These are phyloP conservation scores for Phenganax subtilis DNA, from an alignment of 92 coral and sea anemone genomes.

Conservation along the genomic window DNA sequence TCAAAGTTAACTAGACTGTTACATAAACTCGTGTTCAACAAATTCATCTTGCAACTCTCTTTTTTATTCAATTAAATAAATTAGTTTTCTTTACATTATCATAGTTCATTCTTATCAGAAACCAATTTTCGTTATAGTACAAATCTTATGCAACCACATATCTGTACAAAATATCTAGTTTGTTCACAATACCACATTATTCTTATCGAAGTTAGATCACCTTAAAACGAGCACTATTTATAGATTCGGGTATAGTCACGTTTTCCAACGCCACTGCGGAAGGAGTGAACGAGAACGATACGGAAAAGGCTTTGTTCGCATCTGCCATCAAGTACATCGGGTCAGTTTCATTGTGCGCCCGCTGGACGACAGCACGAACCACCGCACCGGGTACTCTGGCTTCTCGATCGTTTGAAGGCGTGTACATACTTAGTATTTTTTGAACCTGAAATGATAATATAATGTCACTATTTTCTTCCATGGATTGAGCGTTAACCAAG, in stretches of 20 bases:
- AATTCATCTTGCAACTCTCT: not conserved
- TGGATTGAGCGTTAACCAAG: too few relatives aligned
- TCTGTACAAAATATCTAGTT: too few relatives aligned
- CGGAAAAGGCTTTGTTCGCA: conserved; percentile 78
- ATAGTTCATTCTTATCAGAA: too few relatives aligned
- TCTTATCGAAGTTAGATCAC: conserved; percentile 46
- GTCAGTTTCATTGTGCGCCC: conserved; percentile 87
- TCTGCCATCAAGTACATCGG: conserved; percentile 92
- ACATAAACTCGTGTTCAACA: not conserved
- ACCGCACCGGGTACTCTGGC: conserved; percentile 95
- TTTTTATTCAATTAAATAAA: too few relatives aligned
- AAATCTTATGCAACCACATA: too few relatives aligned
- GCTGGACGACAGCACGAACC: conserved; percentile 87
- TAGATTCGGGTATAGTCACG: conserved; percentile 67
- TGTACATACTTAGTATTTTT: conserved; percentile 95
- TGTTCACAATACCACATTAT: too few relatives aligned
- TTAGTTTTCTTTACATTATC: too few relatives aligned
- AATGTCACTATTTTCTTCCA: too few relatives aligned
- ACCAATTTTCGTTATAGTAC: too few relatives aligned
- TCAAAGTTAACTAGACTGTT: not conserved
- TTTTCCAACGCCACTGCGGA: conserved; percentile 91
- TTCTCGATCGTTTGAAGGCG: conserved; percentile 96
- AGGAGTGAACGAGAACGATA: conserved; percentile 83
- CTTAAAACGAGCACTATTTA: conserved; percentile 61
- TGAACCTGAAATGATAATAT: conserved; percentile 57